Conservation (phyloP, 1,140 invertebrate genomes). For the Papilio dardanus region DNA sequence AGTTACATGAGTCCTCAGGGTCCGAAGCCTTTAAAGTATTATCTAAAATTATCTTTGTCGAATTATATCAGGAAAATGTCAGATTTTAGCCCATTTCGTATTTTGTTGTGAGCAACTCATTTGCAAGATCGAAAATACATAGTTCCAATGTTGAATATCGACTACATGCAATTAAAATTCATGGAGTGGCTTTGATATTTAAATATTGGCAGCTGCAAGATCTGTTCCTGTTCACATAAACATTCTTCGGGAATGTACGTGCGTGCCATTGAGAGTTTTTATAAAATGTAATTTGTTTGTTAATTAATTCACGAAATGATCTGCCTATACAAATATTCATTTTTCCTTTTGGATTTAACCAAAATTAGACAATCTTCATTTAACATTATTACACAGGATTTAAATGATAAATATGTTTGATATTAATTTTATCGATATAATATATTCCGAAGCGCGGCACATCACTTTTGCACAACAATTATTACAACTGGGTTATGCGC, state of each 20-base stretch:
- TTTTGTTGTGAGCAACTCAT: not conserved
- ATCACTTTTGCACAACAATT: not conserved
- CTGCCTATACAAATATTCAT: too few relatives aligned
- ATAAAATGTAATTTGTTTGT: not conserved
- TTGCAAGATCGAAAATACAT: not conserved
- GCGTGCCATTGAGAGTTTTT: not conserved
- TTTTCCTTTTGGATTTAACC: not conserved
- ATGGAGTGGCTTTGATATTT: not conserved
- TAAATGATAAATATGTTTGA: too few relatives aligned
- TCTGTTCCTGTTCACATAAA: not conserved
- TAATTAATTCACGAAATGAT: not conserved
- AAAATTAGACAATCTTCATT: not conserved
- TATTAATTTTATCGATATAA: not conserved
- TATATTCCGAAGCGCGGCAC: not conserved
- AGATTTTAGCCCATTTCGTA: not conserved
- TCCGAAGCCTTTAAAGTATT: not conserved
- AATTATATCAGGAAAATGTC: not conserved
- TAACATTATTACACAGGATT: too few relatives aligned
- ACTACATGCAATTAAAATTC: not conserved
- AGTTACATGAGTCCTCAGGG: not conserved
- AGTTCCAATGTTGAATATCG: not conserved
- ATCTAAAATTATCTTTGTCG: not conserved
- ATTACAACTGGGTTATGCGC: constrained; percentile 3
- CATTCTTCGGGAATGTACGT: not conserved
- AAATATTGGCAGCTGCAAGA: constrained; percentile 9